These are phyloP conservation scores for Galerucella pusilla DNA, from an alignment of 2,888 invertebrate genomes.

Conservation along the genomic window DNA sequence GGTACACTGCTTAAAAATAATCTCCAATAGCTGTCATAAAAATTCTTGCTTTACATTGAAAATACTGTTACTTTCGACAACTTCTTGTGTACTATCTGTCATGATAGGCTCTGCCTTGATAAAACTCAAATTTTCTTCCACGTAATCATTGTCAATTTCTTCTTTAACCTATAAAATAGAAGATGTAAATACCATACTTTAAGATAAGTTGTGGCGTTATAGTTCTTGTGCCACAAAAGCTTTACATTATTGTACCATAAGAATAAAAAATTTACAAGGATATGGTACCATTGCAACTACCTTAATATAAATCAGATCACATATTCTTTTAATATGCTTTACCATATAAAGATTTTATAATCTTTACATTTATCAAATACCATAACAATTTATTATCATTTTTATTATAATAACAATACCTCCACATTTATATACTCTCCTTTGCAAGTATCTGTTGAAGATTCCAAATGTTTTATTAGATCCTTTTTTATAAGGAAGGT, in stretches of 20 bases:
- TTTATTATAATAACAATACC: neutral
- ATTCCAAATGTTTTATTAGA: conserved; percentile 5
- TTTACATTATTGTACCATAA: too few relatives aligned
- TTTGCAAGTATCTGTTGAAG: neutral
- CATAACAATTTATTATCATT: too few relatives aligned
- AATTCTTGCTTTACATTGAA: neutral
- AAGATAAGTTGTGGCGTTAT: too few relatives aligned
- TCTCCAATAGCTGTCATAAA: neutral
- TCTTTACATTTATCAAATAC: too few relatives aligned
- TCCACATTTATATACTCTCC: neutral
- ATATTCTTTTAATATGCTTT: too few relatives aligned
- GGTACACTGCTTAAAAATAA: too few relatives aligned
- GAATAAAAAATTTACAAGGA: too few relatives aligned
- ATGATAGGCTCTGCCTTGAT: neutral
- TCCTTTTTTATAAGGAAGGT: neutral
- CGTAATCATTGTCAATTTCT: neutral
- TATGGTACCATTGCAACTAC: too few relatives aligned
- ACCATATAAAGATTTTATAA: too few relatives aligned
- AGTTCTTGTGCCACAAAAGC: too few relatives aligned
- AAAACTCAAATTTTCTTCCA: neutral
- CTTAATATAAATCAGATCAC: too few relatives aligned
- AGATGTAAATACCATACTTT: too few relatives aligned
- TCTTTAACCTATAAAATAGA: neutral
- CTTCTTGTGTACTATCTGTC: neutral
- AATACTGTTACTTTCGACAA: neutral